A percentile compares a stretch with the other conserved stretches of the same genome.
Evolutionary conservation across 1,140 invertebrate genomes (phyloP).

Genomic region (Nephotettix cincticeps): DNA sequence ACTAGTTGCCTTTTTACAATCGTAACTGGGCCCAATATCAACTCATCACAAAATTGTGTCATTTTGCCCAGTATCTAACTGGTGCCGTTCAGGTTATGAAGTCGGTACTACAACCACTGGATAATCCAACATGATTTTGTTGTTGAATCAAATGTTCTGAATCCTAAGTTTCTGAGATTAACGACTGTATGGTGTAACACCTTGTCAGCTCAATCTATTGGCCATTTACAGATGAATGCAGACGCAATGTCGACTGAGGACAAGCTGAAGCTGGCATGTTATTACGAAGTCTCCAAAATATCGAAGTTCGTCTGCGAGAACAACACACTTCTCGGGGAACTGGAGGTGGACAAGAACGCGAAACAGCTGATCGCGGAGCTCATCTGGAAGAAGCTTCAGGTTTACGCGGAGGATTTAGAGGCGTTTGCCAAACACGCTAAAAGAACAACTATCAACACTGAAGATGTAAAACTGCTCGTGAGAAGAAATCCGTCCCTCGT

Average conservation of each 20-base stretch:
- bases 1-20: too few species aligned
- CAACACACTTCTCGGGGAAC: conserved; percentile 35
- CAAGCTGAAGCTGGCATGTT: conserved; percentile 11
- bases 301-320: conserved; percentile 10
- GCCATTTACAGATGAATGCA: too few species aligned
- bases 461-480: conserved; percentile 55
- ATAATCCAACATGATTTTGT: too few species aligned
- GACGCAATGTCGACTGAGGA: neutral
- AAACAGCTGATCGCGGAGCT: conserved; percentile 54
- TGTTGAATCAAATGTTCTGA: too few species aligned
- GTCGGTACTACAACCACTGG: too few species aligned
- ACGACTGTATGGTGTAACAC: too few species aligned
- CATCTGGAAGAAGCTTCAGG: conserved; percentile 50
- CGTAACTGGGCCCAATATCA: too few species aligned
- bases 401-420: conserved; percentile 55
- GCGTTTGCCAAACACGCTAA: conserved; percentile 58
- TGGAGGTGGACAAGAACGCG: conserved; percentile 50
- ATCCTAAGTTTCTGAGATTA: too few species aligned
- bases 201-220: too few species aligned
- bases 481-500: conserved; percentile 54
- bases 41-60: too few species aligned
- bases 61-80: too few species aligned
- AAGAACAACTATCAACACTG: conserved; percentile 51
- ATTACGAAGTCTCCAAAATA: conserved; percentile 12
- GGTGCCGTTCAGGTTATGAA: too few species aligned